A percentile compares a stretch with the other conserved stretches of the same genome.
These are phyloP conservation scores for Lutjanus erythropterus DNA, from an alignment of 2,113 vertebrate species.

Conservation along the genomic window DNA sequence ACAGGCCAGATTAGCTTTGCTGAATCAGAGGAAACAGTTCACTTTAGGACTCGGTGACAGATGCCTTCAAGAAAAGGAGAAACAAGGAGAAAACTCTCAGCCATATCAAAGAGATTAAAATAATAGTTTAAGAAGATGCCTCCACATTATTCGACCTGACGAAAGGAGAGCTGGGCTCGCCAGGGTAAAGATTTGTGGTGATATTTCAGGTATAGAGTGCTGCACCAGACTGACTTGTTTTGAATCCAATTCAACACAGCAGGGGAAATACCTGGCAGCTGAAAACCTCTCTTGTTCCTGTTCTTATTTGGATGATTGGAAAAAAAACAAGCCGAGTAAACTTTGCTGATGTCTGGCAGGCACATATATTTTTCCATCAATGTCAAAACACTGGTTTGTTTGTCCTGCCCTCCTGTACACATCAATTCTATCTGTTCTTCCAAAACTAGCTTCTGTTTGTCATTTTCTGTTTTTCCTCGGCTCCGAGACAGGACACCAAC, in stretches of 20 bases:
- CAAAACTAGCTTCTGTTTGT: conserved; percentile 53
- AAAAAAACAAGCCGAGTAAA: conserved; percentile 27
- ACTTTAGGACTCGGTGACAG: conserved; percentile 53
- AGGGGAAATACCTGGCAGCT: conserved; percentile 59
- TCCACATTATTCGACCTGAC: conserved; percentile 64
- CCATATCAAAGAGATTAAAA: conserved; percentile 68
- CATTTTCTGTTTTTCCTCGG: conserved; percentile 47
- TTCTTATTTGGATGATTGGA: conserved; percentile 50
- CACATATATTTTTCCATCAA: conserved; percentile 59
- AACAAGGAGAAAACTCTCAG: conserved; percentile 44
- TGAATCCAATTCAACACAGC: conserved; percentile 69
- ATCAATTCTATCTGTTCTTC: conserved; percentile 40
- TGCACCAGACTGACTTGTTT: conserved; percentile 63
- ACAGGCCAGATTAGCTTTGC: conserved; percentile 44
- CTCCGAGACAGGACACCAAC: conserved; percentile 24
- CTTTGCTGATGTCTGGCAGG: conserved; percentile 48
- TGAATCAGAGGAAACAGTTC: conserved; percentile 62
- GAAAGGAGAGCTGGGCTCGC: conserved; percentile 47
- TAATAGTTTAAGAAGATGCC: conserved; percentile 63
- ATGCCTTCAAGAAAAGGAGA: conserved; percentile 58
- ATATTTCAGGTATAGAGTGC: conserved; percentile 60
- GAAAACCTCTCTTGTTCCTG: conserved; percentile 33
- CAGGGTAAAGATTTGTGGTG: conserved; percentile 57
- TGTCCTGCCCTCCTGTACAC: conserved; percentile 18
- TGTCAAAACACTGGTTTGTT: conserved; percentile 55